phyloP scores from a whole-genome alignment of 2,797 vertebrate genomes.

The Neosilurus hyrtlii region DNA sequence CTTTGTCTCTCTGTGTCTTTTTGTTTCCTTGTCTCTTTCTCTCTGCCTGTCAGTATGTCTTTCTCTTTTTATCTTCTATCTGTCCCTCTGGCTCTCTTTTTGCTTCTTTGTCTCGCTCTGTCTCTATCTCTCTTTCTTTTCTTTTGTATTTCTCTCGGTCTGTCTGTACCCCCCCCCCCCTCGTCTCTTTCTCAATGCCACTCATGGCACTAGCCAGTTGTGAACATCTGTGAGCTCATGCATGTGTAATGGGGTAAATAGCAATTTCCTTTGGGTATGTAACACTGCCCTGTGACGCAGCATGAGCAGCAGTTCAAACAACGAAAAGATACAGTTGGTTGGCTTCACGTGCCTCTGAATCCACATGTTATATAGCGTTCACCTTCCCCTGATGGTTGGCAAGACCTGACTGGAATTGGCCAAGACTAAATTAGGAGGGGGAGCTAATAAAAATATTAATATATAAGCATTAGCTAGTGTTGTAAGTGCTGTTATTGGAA shows the following conservation, averaged over 20 bases:
- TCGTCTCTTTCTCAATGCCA: neutral
- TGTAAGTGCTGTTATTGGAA: neutral
- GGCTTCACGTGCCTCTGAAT: neutral
- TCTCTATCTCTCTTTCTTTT: too few species aligned
- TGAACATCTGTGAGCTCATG: neutral
- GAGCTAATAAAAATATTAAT: neutral
- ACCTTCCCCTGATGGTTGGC: neutral
- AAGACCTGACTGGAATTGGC: neutral
- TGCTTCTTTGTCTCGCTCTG: too few species aligned
- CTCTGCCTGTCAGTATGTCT: too few species aligned
- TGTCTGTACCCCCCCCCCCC: neutral
- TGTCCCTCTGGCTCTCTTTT: too few species aligned
- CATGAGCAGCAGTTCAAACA: neutral
- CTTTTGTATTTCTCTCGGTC: too few species aligned
- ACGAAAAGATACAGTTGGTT: neutral
- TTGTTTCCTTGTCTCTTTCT: too few species aligned
- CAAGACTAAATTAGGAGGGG: neutral
- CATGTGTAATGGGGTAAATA: neutral
- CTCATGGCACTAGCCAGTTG: neutral
- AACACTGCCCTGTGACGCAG: neutral
- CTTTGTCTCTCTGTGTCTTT: too few species aligned
- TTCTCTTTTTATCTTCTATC: too few species aligned
- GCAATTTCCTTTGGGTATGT: neutral
- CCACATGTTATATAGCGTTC: neutral
- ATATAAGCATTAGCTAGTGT: too few species aligned